These are phyloP conservation scores for Syngnathus acus DNA, from an alignment of 2,797 vertebrate species.

Conservation along the genomic window DNA sequence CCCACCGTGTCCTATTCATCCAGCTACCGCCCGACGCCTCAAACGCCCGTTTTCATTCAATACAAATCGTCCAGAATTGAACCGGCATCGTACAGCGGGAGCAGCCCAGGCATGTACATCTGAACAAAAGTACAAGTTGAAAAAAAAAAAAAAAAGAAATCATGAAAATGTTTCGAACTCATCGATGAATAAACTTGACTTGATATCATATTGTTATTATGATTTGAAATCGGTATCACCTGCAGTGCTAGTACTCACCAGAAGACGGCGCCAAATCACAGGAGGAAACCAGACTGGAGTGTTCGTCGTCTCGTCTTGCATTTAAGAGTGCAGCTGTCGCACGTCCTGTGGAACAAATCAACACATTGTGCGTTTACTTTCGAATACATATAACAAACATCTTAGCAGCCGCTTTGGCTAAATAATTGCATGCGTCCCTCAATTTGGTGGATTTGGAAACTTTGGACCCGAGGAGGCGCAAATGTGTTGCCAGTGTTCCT, in stretches of 20 bases:
- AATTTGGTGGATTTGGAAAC: too few species aligned
- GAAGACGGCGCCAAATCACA: conserved; percentile 41
- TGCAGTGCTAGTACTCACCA: conserved; percentile 18
- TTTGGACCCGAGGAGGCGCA: too few species aligned
- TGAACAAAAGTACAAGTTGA: conserved; percentile 19
- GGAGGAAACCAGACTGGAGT: background rate
- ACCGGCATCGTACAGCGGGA: conserved; percentile 21
- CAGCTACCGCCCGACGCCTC: conserved; percentile 40
- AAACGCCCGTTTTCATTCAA: conserved; percentile 52
- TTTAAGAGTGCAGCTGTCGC: background rate
- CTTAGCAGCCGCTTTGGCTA: background rate
- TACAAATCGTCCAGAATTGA: conserved; percentile 43
- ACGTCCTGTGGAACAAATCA: background rate
- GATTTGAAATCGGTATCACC: background rate
- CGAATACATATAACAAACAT: background rate
- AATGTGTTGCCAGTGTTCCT: background rate
- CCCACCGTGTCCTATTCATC: conserved; percentile 39
- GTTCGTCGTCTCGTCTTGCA: background rate
- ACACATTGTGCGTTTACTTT: background rate
- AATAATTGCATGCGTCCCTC: too few species aligned
- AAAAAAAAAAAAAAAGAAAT: background rate
- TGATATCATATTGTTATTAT: too few species aligned
- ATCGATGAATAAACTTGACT: too few species aligned
- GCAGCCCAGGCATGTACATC: conserved; percentile 52
- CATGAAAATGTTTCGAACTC: background rate